A percentile compares a stretch with the other conserved stretches of the same genome.
These are phyloP conservation scores for Myotis myotis DNA, from an alignment of 2,797 vertebrate species.

Conservation along the genomic window DNA sequence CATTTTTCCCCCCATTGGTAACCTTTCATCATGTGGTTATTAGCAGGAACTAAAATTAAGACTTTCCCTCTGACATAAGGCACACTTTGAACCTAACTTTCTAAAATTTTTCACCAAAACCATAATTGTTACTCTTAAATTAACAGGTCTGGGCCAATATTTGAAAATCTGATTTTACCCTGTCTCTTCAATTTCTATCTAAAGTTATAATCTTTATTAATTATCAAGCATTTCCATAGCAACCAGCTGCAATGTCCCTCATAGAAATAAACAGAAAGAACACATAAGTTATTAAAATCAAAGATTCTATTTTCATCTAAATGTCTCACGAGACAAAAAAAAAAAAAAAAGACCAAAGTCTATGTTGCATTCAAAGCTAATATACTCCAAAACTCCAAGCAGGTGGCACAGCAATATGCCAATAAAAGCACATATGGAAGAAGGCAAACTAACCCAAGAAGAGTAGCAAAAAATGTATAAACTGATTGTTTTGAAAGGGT, in stretches of 20 bases:
- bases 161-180: neutral
- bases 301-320: slow-evolving; percentile 44
- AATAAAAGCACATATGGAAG: neutral
- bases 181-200: slow-evolving; percentile 37
- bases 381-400: slow-evolving; percentile 13
- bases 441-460: neutral
- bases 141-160: neutral
- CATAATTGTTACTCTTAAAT: slow-evolving; percentile 36
- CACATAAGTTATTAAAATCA: slow-evolving; percentile 40
- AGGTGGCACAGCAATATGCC: neutral
- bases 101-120: slow-evolving; percentile 18
- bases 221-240: neutral
- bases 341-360: neutral
- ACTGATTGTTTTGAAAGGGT: neutral
- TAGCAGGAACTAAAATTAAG: slow-evolving; percentile 3
- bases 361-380: neutral
- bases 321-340: neutral
- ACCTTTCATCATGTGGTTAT: neutral
- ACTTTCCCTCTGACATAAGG: neutral
- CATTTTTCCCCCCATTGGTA: neutral
- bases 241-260: neutral
- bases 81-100: neutral
- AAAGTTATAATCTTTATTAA: slow-evolving; percentile 26
- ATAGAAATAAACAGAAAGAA: neutral
- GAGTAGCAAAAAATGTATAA: neutral